These are phyloP conservation scores for Sarcoramphus papa DNA, from an alignment of 2,797 vertebrate species.

Conservation along the genomic window DNA sequence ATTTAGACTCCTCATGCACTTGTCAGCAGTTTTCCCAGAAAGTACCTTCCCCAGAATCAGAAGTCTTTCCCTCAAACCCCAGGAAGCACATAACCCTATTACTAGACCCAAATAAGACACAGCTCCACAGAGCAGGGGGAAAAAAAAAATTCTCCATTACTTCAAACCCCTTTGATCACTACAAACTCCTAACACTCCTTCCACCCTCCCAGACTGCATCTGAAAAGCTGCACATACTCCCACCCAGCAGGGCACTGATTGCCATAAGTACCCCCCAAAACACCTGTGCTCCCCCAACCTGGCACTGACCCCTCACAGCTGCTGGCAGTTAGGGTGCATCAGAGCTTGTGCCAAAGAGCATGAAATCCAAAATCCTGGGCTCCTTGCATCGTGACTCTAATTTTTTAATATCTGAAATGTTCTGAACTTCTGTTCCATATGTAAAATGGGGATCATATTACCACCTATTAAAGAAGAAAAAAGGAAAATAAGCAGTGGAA, in stretches of 20 bases:
- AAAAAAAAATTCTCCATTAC: rapidly evolving
- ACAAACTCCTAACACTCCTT: rapidly evolving
- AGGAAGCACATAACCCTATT: rapidly evolving
- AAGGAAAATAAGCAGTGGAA: not conserved
- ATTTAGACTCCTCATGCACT: rapidly evolving
- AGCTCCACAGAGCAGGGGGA: rapidly evolving
- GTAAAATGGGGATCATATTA: not conserved
- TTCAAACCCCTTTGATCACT: not conserved
- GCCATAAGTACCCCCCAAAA: rapidly evolving
- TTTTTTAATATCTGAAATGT: not conserved
- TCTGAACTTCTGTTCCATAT: not conserved
- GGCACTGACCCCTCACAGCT: not conserved
- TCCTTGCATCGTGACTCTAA: rapidly evolving
- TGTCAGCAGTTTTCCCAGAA: not conserved
- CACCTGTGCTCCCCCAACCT: not conserved
- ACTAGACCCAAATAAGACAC: rapidly evolving
- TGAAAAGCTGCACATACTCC: not conserved
- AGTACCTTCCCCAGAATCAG: not conserved
- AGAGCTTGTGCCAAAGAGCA: not conserved
- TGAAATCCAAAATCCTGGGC: not conserved
- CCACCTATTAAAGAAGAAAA: not conserved
- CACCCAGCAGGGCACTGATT: not conserved
- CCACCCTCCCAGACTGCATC: not conserved
- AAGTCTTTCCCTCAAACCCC: not conserved
- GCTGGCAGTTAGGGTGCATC: not conserved